Conservation (phyloP, 2,113 vertebrate genomes). For the Nyctibius bracteatus region DNA sequence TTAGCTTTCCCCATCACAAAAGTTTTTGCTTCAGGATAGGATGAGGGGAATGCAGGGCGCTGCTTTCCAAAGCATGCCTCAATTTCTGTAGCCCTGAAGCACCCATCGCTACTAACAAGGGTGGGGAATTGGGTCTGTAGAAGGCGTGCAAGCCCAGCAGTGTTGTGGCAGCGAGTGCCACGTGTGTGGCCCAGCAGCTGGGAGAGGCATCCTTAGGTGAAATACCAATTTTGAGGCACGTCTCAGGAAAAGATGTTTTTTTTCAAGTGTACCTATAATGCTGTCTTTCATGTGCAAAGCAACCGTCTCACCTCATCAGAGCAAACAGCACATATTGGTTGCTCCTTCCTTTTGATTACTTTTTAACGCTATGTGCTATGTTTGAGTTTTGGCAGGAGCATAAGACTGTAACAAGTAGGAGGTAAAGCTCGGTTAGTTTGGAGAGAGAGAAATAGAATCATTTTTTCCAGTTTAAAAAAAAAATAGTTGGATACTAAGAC, state of each 20-base stretch:
- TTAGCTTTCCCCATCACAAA: background rate
- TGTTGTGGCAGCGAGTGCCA: background rate
- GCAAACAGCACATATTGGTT: background rate
- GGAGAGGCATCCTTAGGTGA: background rate
- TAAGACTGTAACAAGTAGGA: background rate
- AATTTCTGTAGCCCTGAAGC: background rate
- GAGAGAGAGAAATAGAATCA: background rate
- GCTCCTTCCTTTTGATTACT: background rate
- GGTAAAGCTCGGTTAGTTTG: background rate
- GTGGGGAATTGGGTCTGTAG: background rate
- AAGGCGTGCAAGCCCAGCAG: too few species aligned
- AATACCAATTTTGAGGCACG: background rate
- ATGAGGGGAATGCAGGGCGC: fast-evolving
- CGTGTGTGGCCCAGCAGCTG: background rate
- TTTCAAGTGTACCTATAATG: background rate
- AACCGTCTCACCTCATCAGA: background rate
- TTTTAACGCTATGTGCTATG: background rate
- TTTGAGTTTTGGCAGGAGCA: background rate
- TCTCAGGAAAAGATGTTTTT: background rate
- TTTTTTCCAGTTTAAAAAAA: background rate
- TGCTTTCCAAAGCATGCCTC: background rate
- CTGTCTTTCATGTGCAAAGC: background rate
- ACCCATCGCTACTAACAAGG: fast-evolving
- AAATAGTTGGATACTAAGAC: background rate
- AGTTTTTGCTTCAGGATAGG: background rate